These are phyloP conservation scores for Monoplex corrugatus DNA, from an alignment of 2,888 invertebrate species.

Conservation along the genomic window DNA sequence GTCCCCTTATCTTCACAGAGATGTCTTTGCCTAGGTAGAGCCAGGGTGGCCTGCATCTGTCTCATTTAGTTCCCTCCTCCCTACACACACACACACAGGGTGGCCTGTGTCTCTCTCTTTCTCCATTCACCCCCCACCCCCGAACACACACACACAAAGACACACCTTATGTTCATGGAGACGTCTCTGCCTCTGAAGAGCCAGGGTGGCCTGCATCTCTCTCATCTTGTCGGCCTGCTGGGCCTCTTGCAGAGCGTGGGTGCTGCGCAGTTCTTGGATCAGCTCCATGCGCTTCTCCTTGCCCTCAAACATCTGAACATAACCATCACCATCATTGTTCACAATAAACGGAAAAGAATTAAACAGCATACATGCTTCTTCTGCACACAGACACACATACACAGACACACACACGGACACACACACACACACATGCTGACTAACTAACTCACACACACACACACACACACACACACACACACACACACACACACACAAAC, in stretches of 20 bases:
- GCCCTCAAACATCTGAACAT: slow-evolving; percentile 87
- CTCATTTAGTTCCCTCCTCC: slow-evolving; percentile 79
- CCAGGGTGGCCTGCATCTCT: slow-evolving; percentile 78
- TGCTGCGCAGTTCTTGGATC: slow-evolving; percentile 87
- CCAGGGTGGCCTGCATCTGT: slow-evolving; percentile 78
- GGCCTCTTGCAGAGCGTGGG: slow-evolving; percentile 85
- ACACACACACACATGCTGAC: neutral
- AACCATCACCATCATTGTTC: neutral
- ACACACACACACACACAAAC: too few species aligned
- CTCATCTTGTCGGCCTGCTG: slow-evolving; percentile 81
- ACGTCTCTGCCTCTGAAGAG: slow-evolving; percentile 78
- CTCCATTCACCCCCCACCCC: too few species aligned
- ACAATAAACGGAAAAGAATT: neutral
- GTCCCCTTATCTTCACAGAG: slow-evolving; percentile 80
- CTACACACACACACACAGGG: too few species aligned
- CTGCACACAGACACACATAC: too few species aligned
- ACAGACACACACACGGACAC: too few species aligned
- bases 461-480: neutral
- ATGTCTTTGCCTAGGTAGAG: slow-evolving; percentile 78
- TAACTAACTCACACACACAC: neutral
- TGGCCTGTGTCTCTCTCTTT: too few species aligned
- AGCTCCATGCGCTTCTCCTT: slow-evolving; percentile 87
- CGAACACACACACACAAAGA: neutral
- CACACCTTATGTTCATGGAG: slow-evolving; percentile 80
- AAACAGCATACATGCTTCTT: too few species aligned